Percentiles rank a stretch among this genome's conserved stretches.
phyloP scores from a whole-genome alignment of 2,113 vertebrate species.

The Corythornis vintsioides region DNA sequence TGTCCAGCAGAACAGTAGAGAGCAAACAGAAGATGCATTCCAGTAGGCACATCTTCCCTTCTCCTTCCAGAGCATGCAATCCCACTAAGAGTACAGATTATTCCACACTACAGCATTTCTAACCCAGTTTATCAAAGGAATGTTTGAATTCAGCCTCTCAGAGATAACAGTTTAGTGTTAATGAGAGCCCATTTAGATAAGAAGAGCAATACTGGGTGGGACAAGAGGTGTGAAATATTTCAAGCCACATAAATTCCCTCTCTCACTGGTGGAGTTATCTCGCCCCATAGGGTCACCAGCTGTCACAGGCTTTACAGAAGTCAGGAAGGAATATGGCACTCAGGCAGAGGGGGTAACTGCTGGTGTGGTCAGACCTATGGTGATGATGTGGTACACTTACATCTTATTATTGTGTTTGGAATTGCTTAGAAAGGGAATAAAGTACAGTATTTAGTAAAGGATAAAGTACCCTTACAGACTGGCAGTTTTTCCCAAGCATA shows the following conservation, averaged over 20 bases:
- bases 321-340: background rate
- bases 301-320: background rate
- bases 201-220: conserved; percentile 7
- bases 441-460: background rate
- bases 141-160: background rate
- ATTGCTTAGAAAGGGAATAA: background rate
- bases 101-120: background rate
- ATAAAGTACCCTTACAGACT: background rate
- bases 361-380: background rate
- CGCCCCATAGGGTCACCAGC: background rate
- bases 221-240: conserved; percentile 47
- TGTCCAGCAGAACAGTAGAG: background rate
- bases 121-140: conserved; percentile 30
- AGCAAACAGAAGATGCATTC: background rate
- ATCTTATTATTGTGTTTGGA: background rate
- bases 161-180: conserved; percentile 33
- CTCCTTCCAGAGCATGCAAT: background rate
- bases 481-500: background rate
- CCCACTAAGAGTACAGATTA: background rate
- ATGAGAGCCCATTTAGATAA: conserved; percentile 60
- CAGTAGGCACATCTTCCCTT: background rate
- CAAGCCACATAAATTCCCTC: conserved; percentile 6
- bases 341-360: background rate
- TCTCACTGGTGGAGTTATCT: conserved; percentile 9
- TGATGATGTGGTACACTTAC: background rate